Evolutionary conservation across 2,113 vertebrate species (phyloP).

Genomic region (Lophius piscatorius): DNA sequence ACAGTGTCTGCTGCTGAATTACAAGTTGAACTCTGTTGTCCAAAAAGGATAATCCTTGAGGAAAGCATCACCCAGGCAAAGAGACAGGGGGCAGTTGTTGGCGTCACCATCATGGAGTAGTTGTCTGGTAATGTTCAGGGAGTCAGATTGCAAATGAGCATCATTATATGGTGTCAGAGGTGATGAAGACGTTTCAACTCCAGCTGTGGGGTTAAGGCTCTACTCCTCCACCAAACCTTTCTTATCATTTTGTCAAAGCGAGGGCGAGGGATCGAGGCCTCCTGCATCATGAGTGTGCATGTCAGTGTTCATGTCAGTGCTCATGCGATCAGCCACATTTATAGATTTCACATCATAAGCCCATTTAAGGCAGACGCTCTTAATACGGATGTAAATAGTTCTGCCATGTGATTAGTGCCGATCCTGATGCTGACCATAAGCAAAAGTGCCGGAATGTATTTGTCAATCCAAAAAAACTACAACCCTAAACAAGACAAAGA

Average conservation of each 20-base stretch:
- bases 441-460: constrained; percentile 39
- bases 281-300: neutral
- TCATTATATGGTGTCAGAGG: constrained; percentile 78
- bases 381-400: neutral
- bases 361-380: constrained; percentile 3
- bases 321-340: constrained; percentile 14
- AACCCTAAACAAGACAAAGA: constrained; percentile 32
- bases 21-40: neutral
- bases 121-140: constrained; percentile 62
- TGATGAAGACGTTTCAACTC: constrained; percentile 74
- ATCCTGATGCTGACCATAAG: constrained; percentile 24
- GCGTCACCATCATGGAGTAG: constrained; percentile 30
- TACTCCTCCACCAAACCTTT: constrained; percentile 62
- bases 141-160: constrained; percentile 72
- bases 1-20: neutral
- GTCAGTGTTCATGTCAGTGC: neutral
- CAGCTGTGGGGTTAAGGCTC: constrained; percentile 60
- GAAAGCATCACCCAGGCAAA: constrained; percentile 16
- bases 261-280: constrained; percentile 15
- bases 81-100: constrained; percentile 17
- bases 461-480: neutral
- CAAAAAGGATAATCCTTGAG: neutral
- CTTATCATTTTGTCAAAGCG: constrained; percentile 72
- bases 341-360: constrained; percentile 34
- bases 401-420: constrained; percentile 29